These are phyloP conservation scores for Aurelia coerulea DNA, from an alignment of 30 jellyfish, hydroid and myxozoan genomes.

Conservation along the genomic window DNA sequence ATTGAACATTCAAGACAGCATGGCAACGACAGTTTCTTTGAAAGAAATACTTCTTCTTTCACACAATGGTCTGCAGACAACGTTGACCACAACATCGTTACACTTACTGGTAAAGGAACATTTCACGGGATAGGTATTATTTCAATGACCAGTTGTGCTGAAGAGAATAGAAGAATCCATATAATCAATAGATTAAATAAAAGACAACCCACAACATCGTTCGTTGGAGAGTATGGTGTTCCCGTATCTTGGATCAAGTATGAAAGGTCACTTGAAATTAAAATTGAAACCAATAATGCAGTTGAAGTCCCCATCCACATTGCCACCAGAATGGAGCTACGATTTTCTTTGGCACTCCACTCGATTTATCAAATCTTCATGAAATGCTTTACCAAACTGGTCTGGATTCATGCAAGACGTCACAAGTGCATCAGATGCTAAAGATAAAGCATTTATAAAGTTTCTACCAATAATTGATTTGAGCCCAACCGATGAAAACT, in stretches of 20 bases:
- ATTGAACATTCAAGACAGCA: conserved; percentile 12
- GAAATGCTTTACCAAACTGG: conserved; percentile 60
- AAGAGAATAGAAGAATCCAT: conserved; percentile 17
- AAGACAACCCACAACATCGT: conserved; percentile 37
- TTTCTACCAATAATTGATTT: conserved; percentile 71
- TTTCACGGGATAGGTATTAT: conserved; percentile 69
- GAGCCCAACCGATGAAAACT: conserved; percentile 67
- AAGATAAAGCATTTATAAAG: not conserved
- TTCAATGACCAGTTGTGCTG: conserved; percentile 50
- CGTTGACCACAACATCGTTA: conserved; percentile 52
- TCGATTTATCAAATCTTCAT: conserved; percentile 9
- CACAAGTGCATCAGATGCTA: conserved; percentile 11
- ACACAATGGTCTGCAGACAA: conserved; percentile 50
- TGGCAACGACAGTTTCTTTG: not conserved
- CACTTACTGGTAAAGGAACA: conserved; percentile 65
- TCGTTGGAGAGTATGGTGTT: conserved; percentile 33
- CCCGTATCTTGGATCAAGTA: conserved; percentile 50
- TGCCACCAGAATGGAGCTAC: conserved; percentile 47
- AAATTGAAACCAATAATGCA: conserved; percentile 45
- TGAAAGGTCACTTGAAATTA: conserved; percentile 36
- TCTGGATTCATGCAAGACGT: conserved; percentile 67
- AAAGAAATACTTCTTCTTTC: too few species aligned
- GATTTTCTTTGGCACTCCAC: conserved; percentile 67
- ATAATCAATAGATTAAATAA: conserved; percentile 32
- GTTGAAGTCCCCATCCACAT: conserved; percentile 21